A percentile compares a stretch with the other conserved stretches of the same genome.
phyloP scores from a whole-genome alignment of 2,888 invertebrate genomes.

The Sacculina carcini region DNA sequence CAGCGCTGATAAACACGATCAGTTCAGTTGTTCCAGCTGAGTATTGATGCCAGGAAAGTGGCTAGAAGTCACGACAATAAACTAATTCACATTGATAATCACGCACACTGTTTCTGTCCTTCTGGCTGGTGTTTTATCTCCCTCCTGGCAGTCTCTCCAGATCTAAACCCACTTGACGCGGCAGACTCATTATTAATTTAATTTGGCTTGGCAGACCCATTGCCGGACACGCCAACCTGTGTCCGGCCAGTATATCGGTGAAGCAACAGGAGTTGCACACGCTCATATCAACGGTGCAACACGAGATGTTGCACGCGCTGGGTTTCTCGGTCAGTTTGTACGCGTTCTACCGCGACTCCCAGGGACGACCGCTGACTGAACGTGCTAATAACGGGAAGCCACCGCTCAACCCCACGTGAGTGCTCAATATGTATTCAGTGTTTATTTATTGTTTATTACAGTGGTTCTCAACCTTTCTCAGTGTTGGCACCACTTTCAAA shows the following conservation, averaged over 20 bases:
- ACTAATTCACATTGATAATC: no score
- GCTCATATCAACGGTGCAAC: constrained; percentile 81
- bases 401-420: constrained; percentile 56
- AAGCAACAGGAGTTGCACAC: constrained; percentile 72
- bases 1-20: no score
- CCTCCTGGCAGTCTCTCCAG: background rate
- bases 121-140: no score
- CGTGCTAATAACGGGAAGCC: constrained; percentile 68
- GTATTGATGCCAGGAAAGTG: no score
- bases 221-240: constrained; percentile 94
- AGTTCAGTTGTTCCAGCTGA: no score
- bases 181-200: background rate
- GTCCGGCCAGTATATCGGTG: constrained; percentile 76
- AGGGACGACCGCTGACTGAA: constrained; percentile 63
- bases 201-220: constrained; percentile 42
- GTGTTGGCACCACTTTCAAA: no score
- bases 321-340: constrained; percentile 91
- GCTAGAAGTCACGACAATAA: no score
- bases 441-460: no score
- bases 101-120: no score
- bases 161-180: background rate
- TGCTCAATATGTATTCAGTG: no score
- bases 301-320: constrained; percentile 89
- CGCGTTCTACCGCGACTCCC: constrained; percentile 75
- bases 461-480: no score